Base-by-base conservation (phyloP, 2,113 vertebrate genomes). In the Lontra canadensis region DNA sequence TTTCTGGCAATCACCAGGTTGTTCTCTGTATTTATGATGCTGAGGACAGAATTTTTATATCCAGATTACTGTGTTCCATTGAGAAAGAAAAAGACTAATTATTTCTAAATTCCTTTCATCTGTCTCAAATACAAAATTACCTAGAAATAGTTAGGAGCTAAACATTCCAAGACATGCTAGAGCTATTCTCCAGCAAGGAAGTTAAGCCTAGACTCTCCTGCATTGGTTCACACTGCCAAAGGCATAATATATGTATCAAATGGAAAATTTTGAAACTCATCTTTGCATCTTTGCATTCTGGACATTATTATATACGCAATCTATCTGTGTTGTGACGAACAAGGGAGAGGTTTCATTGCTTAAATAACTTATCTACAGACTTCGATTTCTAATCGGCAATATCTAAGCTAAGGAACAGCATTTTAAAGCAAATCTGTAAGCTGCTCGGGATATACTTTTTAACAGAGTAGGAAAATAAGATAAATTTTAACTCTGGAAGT, bases 401-500 rank as follows among this genome's bases (percentile, higher is more conserved):
- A 89, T 4, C 15, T 55, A 55, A 85, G 21, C 6, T 92, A 86
- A 81, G 29, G 23, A 61, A 65, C 9, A 79, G 12, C 8, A 91
- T 78, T 71, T 84, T 52, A 36, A 95, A 79, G 92, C 20, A 85
- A 57, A 95, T 71, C 44, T 73, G 13, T 69, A 86, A 59, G 59
- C 4, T 81, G 29, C 39, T 52, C 31, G 44, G 71, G 86, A 49
- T 55, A 57, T 78, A 63, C 47, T 83, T 88, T 61, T 89, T 55
- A 63, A 76, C 7, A 12, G 25, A 91, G 26, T 49, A 86, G 76
- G n/a, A 13, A 71, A 78, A 89, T 55, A 84, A 57, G 57, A 47
- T 31, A 71, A 42, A 49, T 57, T 94, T 92, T 80, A 86, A 85
- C 57, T 94, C 42, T 67, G 17, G 7, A 97, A 96, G 49, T 73